A percentile compares a stretch with the other conserved stretches of the same genome.
Evolutionary conservation across 2,797 vertebrate genomes (phyloP).

Genomic region (Protonibea diacanthus): DNA sequence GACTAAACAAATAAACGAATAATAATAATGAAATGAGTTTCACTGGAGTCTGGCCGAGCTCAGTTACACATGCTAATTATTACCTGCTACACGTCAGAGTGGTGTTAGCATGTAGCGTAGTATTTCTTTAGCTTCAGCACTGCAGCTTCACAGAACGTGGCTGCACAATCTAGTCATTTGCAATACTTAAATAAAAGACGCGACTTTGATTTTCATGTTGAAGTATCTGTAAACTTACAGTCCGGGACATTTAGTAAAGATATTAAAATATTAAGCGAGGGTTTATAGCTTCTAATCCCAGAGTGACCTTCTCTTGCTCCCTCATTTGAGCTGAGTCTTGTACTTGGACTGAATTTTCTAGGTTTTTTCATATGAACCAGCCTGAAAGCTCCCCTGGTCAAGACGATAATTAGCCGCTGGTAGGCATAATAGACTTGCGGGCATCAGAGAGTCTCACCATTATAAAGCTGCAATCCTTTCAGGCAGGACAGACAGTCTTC

Average conservation of each 20-base stretch:
- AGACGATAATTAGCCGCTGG: slow-evolving; percentile 39
- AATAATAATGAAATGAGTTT: neutral
- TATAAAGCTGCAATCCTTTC: slow-evolving; percentile 45
- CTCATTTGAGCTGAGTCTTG: slow-evolving; percentile 30
- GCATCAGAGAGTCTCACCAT: slow-evolving; percentile 28
- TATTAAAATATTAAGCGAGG: slow-evolving; percentile 14
- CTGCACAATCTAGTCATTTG: neutral
- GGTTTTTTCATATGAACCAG: slow-evolving; percentile 11
- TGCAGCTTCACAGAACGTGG: neutral
- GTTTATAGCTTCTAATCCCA: slow-evolving; percentile 15
- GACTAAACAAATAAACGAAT: too few relatives aligned
- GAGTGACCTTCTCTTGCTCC: slow-evolving; percentile 3
- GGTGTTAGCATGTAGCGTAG: neutral
- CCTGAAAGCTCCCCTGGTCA: slow-evolving; percentile 28
- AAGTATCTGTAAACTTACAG: neutral
- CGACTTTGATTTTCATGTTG: accelerated
- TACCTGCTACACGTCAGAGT: neutral
- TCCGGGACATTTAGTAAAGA: neutral
- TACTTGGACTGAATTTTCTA: slow-evolving; percentile 4
- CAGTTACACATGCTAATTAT: neutral
- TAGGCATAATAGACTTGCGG: slow-evolving; percentile 41
- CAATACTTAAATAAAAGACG: neutral
- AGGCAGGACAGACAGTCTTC: slow-evolving; percentile 31
- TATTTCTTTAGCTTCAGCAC: neutral
- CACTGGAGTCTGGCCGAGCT: neutral